A percentile compares a stretch with the other conserved stretches of the same genome.
These are phyloP conservation scores for Phenganax subtilis DNA, from an alignment of 92 coral and sea anemone genomes.

Conservation along the genomic window DNA sequence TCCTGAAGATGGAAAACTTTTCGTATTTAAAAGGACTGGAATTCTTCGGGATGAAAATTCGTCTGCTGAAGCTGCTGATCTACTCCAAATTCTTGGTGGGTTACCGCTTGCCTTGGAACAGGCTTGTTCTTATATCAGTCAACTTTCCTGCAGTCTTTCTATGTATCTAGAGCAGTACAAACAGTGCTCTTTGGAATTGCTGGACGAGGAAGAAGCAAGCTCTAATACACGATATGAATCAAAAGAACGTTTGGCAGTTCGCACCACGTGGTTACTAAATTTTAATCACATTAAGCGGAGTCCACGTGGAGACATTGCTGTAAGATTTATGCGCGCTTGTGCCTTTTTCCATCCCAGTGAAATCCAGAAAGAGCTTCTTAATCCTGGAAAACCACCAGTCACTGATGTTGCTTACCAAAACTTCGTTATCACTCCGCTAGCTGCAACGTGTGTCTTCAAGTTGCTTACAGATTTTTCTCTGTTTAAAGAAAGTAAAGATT, in stretches of 20 bases:
- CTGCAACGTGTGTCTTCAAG: background rate
- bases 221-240: slow-evolving; percentile 19
- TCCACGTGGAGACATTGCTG: slow-evolving; percentile 2
- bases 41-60: background rate
- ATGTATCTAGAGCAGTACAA: slow-evolving; percentile 6
- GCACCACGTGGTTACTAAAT: slow-evolving; percentile 53
- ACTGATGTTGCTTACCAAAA: background rate
- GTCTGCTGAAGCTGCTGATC: background rate
- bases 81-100: slow-evolving; percentile 60
- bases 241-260: slow-evolving; percentile 46
- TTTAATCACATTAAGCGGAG: slow-evolving; percentile 32
- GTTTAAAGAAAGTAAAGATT: background rate
- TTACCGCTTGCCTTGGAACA: slow-evolving; percentile 79
- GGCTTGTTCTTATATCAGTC: slow-evolving; percentile 44
- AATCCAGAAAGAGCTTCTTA: slow-evolving; percentile 19
- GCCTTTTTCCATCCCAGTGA: slow-evolving; percentile 19
- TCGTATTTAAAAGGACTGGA: background rate
- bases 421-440: background rate
- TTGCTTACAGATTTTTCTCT: slow-evolving; percentile 19
- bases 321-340: slow-evolving; percentile 1
- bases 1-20: background rate
- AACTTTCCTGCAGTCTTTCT: background rate
- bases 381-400: slow-evolving; percentile 28
- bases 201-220: background rate
- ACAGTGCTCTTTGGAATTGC: background rate